Base-by-base conservation (phyloP, 2,113 vertebrate genomes). In the Chaenocephalus aceratus region DNA sequence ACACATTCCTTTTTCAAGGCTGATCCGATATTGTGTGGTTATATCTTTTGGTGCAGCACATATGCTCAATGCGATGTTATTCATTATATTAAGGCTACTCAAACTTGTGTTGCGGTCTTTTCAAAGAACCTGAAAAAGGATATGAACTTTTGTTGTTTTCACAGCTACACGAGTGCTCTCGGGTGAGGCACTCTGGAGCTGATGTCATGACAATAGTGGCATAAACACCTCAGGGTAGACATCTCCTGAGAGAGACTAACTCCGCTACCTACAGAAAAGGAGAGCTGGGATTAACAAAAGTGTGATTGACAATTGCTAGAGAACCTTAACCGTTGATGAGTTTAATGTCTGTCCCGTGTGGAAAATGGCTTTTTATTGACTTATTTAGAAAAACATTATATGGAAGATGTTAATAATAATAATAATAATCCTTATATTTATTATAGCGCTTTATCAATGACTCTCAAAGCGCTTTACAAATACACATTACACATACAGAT, bases 131-230 rank as follows among this genome's bases (percentile, higher is more conserved):
- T 41, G 7, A 41, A 41, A 41, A 41, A 74, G 74, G 45, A 78
- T n/a, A 13, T 76, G 68, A 74, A 49, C n/a, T 57, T 68, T 44
- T 63, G 75, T 79, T 88, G 60, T 79, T 86, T 44, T 84, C 26
- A 48, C 34, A 59, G 18, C 36, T 46, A 41, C 70, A 65, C 51
- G 53, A 36, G 23, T 6, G 1, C 74, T 26, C 62, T 73, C 60
- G 0, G 64, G 46, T 75, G 76, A 78, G 64, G 70, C 72, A 1
- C 72, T 71, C 10, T 73, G 80, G 83, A 77, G 71, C 72, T 83
- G 88, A 86, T 87, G 91, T 86, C 91, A 92, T 93, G 90, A 89
- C 87, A 80, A 89, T 91, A 60, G 66, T 66, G 52, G 18, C 30
- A 57, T 88, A 64, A 86, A 92, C 45, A 86, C 83, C 71, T 70